These are phyloP conservation scores for Dorcus hopei DNA, from an alignment of 2,888 invertebrate genomes.

Conservation along the genomic window DNA sequence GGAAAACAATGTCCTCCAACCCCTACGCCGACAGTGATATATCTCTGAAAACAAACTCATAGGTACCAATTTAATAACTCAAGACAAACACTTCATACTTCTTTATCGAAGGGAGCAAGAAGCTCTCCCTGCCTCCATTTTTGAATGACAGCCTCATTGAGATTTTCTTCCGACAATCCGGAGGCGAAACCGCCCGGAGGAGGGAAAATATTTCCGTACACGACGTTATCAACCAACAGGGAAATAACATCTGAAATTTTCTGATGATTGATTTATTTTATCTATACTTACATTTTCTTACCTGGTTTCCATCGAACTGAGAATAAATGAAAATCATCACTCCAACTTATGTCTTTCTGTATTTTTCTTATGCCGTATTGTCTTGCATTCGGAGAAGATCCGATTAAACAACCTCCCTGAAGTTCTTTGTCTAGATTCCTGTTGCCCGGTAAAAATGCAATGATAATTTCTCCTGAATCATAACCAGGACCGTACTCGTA, in stretches of 20 bases:
- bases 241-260: constrained; percentile 49
- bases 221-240: constrained; percentile 52
- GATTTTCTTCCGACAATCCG: constrained; percentile 28
- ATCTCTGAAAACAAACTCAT: constrained; percentile 57
- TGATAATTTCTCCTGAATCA: constrained; percentile 67
- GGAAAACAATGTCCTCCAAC: constrained; percentile 76
- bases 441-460: constrained; percentile 72
- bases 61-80: background rate
- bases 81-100: constrained; percentile 49
- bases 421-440: constrained; percentile 34
- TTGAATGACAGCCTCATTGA: constrained; percentile 43
- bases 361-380: constrained; percentile 35
- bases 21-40: constrained; percentile 71
- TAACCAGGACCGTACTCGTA: constrained; percentile 60
- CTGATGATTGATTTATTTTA: background rate
- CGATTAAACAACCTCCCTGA: constrained; percentile 41
- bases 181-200: constrained; percentile 43
- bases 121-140: constrained; percentile 58
- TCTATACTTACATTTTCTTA: constrained; percentile 11
- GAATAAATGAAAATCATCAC: constrained; percentile 56
- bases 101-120: constrained; percentile 73
- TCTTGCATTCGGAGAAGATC: constrained; percentile 32
- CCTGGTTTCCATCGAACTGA: constrained; percentile 58
- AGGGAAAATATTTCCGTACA: constrained; percentile 50
- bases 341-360: constrained; percentile 40